Base-by-base conservation (phyloP, 2,113 vertebrate species). In the Thalassarche chlororhynchos region DNA sequence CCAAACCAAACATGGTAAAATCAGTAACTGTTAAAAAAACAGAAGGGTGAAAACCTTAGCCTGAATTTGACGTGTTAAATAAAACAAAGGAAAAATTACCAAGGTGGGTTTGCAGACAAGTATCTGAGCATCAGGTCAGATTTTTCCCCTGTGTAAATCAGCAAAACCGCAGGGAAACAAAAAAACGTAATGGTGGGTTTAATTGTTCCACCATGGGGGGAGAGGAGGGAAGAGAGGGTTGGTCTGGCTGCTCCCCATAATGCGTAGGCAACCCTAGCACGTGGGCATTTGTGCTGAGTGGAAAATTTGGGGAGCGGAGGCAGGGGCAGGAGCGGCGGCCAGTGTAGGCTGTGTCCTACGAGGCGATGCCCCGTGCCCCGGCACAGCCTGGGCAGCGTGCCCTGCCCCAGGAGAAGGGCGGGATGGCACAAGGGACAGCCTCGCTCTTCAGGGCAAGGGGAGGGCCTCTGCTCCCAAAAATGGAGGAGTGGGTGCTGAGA, bases 1-100 rank as follows among this genome's bases (percentile, higher is more conserved):
- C 99, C 99, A 99, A 99, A 98, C 98, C 97, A 99, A 99, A 99
- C 98, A 98, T 98, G 98, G 98, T 98, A 98, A 99, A 99, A 99
- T 99, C 98, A 99, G 98, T 98, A 94, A 94, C 84, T 94, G 29
- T 83, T 90, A 95, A 94, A 84, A 95, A 90, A 64, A 4, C 29
- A 84, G 47, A 91, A 90, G 19, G 15, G 31, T 83, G 78, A 92
- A 92, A 77, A 60, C 58, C 65, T 89, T 88, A 70, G 60, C 71
- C 25, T 66, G 66, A 79, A 83, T 86, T 65, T 77, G 87, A 36
- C 64, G 26, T 70, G 69, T 75, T 86, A 82, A 95, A 93, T 65
- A 69, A 81, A 82, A 69, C 46, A 62, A 57, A 77, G 23, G 40
- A 31, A 64, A 75, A 92, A 91, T 47, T 29, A 60, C 10, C 29